Base-by-base conservation (phyloP, 2,113 vertebrate species). In the Urocolius indicus region DNA sequence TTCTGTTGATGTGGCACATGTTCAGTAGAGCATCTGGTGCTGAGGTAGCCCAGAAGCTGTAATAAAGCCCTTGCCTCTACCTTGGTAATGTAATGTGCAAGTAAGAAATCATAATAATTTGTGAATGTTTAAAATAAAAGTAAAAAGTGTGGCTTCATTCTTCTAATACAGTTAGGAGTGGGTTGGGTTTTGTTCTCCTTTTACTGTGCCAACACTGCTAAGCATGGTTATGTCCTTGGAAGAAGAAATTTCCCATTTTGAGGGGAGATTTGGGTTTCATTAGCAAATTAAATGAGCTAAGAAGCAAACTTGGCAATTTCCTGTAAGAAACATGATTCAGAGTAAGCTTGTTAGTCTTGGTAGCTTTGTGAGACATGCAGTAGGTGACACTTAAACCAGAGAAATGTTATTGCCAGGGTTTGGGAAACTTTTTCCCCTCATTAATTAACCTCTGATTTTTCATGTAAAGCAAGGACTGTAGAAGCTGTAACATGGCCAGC, bases 371-470 rank as follows among this genome's bases (percentile, higher is more conserved):
- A 94, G 85, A 20, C 79, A 55, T 36, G 46, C 78, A 55, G 81
- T 29, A 43, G 48, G 51, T 61, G 59, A 88, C 68, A 43, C 67
- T 95, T 75, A 49, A 86, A 67, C 68, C 81, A 34, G n/a, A 63
- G 68, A 75, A 80, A n/a, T 32, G 11, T 72, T 61, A 36, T 65
- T 93, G 78, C 90, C 86, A 91, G 78, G 75, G 3, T 76, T 89
- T 19, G 2, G 48, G 75, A 87, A 89, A 79, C 4, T 12, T 74
- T 76, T 65, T 30, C 30, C 23, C 20, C 73, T 49, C 26, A 0
- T 26, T 89, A 85, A 78, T 93, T 92, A 95, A 90, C 75, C 79
- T 88, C 59, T 84, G 65, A 89, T 89, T 94, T 94, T 79, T 89
- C 84, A 82, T 67, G 5, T 83, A 59, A 68, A 91, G 84, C 66